Conservation (phyloP, 1,140 invertebrate species). For the Heliconius himera region DNA sequence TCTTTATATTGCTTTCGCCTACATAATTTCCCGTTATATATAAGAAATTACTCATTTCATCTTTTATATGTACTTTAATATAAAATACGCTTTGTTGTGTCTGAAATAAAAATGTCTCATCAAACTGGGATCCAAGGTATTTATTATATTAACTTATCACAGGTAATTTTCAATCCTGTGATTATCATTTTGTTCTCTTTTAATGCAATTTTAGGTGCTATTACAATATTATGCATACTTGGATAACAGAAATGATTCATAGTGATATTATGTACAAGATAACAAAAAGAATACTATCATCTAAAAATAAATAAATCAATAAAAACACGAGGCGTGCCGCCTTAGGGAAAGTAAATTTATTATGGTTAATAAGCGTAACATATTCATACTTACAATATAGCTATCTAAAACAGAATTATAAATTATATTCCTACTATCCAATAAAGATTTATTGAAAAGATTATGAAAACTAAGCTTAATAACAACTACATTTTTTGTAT, state of each 20-base stretch:
- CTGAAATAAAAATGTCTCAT: constrained; percentile 66
- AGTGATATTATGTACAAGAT: not conserved
- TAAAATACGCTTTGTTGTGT: not conserved
- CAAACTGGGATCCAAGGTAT: constrained; percentile 77
- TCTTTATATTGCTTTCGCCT: constrained; percentile 12
- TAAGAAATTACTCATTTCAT: constrained; percentile 12
- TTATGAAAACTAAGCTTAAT: not conserved
- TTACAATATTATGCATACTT: not conserved
- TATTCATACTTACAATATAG: not conserved
- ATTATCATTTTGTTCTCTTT: not conserved
- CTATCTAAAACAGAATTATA: not conserved
- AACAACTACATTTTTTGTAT: no score
- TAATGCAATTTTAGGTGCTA: not conserved
- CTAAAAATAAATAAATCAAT: constrained; percentile 26
- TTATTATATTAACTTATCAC: not conserved
- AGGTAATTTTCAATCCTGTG: not conserved
- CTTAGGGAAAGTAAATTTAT: constrained; percentile 14
- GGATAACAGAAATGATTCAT: not conserved
- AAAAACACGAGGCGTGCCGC: constrained; percentile 11
- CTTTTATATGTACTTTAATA: not conserved
- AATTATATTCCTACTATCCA: not conserved
- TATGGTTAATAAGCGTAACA: constrained; percentile 13
- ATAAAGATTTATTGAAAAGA: not conserved
- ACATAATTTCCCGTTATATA: constrained; percentile 26
- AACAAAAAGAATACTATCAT: not conserved